Conservation (phyloP, 1,140 invertebrate species). For the Caenorhabditis remanei region DNA sequence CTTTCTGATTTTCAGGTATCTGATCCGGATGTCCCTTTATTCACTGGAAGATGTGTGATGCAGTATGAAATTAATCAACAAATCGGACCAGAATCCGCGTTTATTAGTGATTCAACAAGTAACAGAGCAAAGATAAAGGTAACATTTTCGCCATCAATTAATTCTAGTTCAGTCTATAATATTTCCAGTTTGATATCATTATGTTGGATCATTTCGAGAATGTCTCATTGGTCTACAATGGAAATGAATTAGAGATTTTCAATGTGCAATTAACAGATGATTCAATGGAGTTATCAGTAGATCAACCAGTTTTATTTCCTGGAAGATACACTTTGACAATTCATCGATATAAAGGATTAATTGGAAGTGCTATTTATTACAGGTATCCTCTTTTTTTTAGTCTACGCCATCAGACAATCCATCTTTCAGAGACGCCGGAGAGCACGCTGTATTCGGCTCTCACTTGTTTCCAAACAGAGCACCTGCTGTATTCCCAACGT, state of each 20-base stretch:
- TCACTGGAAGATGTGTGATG: conserved; percentile 54
- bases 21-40: conserved; percentile 55
- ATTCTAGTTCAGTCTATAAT: too few species aligned
- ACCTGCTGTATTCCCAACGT: conserved; percentile 45
- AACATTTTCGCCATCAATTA: too few species aligned
- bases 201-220: conserved; percentile 61
- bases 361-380: conserved; percentile 59
- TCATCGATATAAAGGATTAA: conserved; percentile 59
- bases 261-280: conserved; percentile 57
- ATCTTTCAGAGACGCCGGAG: conserved; percentile 57
- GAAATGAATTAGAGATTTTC: conserved; percentile 45
- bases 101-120: conserved; percentile 49
- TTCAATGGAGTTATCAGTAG: conserved; percentile 54
- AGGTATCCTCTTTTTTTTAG: background rate
- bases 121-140: conserved; percentile 52
- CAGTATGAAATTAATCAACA: conserved; percentile 56
- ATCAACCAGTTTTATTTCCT: conserved; percentile 55
- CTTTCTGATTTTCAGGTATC: conserved; percentile 22
- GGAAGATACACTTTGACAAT: conserved; percentile 57
- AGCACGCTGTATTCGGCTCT: conserved; percentile 59
- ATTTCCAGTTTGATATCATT: conserved; percentile 46
- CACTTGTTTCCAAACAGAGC: conserved; percentile 50
- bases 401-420: too few species aligned
- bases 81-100: conserved; percentile 40
- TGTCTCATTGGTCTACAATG: conserved; percentile 53